Evolutionary conservation across 2,113 vertebrate genomes (phyloP), one percentile per base, ranked within the genome.

Genomic region (Neodon shergylaensis): DNA sequence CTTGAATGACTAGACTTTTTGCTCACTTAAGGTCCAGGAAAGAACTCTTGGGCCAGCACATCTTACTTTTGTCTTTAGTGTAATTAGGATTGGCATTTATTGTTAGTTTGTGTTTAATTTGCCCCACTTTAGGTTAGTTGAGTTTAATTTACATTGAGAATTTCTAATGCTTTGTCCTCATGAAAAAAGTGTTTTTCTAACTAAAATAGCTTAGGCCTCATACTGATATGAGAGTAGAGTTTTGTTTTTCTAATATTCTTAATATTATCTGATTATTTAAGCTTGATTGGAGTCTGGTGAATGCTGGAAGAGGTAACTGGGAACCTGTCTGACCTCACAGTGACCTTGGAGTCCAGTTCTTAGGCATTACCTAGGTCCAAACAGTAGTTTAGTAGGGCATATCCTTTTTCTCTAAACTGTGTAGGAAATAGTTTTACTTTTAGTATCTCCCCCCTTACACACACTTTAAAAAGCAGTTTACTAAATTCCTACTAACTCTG

Each of bases 91-190:
- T 12, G 52, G 52, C n/a, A 65, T 65, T 65, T 47, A 47, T 36
- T 58, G 1, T 63, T 65, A 72, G 39, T 90, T 89, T 68, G 42
- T 94, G 49, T 16, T 87, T 81, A 86, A 82, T 96, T 96, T 94
- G 26, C 21, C 52, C 63, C 36, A 68, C 22, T 92, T 90, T 1
- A 95, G 21, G 49, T 86, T 96, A 74, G 8, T 73, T 92, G 36
- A 86, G 2, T 94, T 58, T 58, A 58, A 21, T 58, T 47, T 83
- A 90, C 84, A 90, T 82, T 92, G 12, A 47, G 24, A 94, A 91
- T 33, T 77, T 26, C 44, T 84, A 77, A 83, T 42, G 33, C 74
- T 92, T 65, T 33, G 12, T 94, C 47, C 76, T 58, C 31, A 79
- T n/a, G 42, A 76, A 79, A 92, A 92, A 73, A 9, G 24, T 88